Conservation (phyloP, 1,140 invertebrate species). For the Globodera ellingtonae region DNA sequence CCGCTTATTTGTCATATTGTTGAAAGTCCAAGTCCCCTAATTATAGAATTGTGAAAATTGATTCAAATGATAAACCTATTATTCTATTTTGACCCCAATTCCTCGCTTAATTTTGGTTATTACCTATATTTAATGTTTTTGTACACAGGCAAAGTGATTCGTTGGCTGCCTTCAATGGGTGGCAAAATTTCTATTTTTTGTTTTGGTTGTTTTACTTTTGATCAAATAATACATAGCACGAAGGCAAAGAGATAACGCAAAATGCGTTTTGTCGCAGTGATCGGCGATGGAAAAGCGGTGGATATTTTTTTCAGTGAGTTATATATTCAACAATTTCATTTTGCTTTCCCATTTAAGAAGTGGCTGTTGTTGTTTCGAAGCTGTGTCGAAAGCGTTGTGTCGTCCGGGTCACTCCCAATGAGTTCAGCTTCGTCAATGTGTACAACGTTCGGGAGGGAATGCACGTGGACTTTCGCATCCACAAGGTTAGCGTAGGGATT, state of each 20-base stretch:
- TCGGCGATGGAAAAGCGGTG: conserved; percentile 28
- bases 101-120: neutral
- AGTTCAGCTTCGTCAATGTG: conserved; percentile 35
- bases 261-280: conserved; percentile 27
- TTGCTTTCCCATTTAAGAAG: conserved; percentile 14
- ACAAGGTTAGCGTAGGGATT: conserved; percentile 24
- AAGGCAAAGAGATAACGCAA: conserved; percentile 9
- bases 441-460: conserved; percentile 32
- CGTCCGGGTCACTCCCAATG: conserved; percentile 30
- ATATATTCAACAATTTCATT: neutral
- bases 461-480: conserved; percentile 30
- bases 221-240: neutral
- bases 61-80: neutral
- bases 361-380: conserved; percentile 28
- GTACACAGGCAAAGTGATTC: neutral
- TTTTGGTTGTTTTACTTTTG: conserved; percentile 5
- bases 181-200: neutral
- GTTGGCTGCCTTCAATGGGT: neutral
- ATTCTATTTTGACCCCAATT: neutral
- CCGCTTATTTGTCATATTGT: too few relatives aligned
- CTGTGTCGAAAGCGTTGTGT: conserved; percentile 19
- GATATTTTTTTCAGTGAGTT: conserved; percentile 27
- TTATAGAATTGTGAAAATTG: conserved; percentile 14
- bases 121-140: neutral
- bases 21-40: too few relatives aligned